A percentile compares a stretch with the other conserved stretches of the same genome.
These are phyloP conservation scores for Idris sp. DNA, from an alignment of 1,140 invertebrate genomes.

Conservation along the genomic window DNA sequence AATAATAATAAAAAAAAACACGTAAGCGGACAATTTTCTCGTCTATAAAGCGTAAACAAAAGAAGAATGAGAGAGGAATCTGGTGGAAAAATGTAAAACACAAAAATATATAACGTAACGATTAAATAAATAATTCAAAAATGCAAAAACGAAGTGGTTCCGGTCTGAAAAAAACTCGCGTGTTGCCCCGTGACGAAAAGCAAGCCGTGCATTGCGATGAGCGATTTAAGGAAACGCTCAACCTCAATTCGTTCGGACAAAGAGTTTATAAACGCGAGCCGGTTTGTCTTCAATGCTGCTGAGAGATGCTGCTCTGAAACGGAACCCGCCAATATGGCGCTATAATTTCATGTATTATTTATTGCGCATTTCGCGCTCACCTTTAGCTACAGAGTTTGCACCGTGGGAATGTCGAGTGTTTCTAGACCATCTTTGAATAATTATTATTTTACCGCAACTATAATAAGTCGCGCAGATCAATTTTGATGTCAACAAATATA, in stretches of 20 bases:
- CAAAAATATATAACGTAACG: slow-evolving; percentile 1
- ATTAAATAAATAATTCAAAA: slow-evolving; percentile 28
- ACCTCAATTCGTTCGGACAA: slow-evolving; percentile 29
- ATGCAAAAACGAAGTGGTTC: slow-evolving; percentile 30
- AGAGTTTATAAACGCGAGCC: no score
- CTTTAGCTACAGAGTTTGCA: slow-evolving; percentile 42
- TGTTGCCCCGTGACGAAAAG: slow-evolving; percentile 22
- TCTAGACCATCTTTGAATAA: slow-evolving; percentile 31
- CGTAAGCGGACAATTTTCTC: slow-evolving; percentile 12
- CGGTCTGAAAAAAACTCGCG: slow-evolving; percentile 38
- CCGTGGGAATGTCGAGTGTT: slow-evolving; percentile 67
- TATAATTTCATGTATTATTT: slow-evolving; percentile 71
- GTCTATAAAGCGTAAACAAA: not conserved
- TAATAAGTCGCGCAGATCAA: slow-evolving; percentile 17
- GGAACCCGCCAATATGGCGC: slow-evolving; percentile 10
- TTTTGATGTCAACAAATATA: no score
- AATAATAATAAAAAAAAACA: no score
- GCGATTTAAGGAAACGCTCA: slow-evolving; percentile 20
- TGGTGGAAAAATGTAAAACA: not conserved
- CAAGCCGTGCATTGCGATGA: slow-evolving; percentile 6
- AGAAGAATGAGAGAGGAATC: no score
- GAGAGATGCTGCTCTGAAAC: not conserved
- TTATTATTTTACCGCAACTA: slow-evolving; percentile 31
- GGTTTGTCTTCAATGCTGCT: slow-evolving; percentile 1
- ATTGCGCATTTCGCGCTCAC: slow-evolving; percentile 58